phyloP scores from a whole-genome alignment of 2,888 invertebrate species.

The Melolontha melolontha region DNA sequence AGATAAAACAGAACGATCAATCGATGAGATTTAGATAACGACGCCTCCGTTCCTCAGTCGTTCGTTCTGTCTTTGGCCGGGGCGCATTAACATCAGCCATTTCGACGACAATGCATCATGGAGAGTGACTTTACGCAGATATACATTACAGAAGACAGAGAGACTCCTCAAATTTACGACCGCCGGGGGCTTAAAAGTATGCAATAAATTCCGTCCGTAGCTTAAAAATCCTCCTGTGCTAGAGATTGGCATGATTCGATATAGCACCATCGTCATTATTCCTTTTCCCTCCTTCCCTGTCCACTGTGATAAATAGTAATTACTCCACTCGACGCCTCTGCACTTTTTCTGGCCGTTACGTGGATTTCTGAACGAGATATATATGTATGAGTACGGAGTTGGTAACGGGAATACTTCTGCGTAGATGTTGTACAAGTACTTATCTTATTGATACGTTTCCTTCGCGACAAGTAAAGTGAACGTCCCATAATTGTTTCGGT shows the following conservation, averaged over 20 bases:
- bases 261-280: conserved; percentile 49
- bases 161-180: conserved; percentile 65
- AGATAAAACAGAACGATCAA: conserved; percentile 43
- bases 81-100: conserved; percentile 53
- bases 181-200: conserved; percentile 67
- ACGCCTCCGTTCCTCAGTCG: conserved; percentile 44
- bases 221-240: conserved; percentile 62
- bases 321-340: conserved; percentile 47
- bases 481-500: conserved; percentile 12
- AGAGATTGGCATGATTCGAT: conserved; percentile 62
- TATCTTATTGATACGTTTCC: conserved; percentile 20
- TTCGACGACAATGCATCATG: conserved; percentile 61
- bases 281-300: conserved; percentile 41
- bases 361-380: conserved; percentile 37
- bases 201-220: conserved; percentile 65
- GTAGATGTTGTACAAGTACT: conserved; percentile 4
- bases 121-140: conserved; percentile 59
- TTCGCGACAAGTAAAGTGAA: background rate
- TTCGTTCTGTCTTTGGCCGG: conserved; percentile 40
- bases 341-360: conserved; percentile 33
- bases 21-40: conserved; percentile 51
- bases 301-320: conserved; percentile 54
- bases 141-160: conserved; percentile 55
- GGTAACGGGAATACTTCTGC: background rate
- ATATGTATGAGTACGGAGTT: background rate